Evolutionary conservation across 1,140 invertebrate genomes (phyloP).

Genomic region (Drosophila ohnishii): DNA sequence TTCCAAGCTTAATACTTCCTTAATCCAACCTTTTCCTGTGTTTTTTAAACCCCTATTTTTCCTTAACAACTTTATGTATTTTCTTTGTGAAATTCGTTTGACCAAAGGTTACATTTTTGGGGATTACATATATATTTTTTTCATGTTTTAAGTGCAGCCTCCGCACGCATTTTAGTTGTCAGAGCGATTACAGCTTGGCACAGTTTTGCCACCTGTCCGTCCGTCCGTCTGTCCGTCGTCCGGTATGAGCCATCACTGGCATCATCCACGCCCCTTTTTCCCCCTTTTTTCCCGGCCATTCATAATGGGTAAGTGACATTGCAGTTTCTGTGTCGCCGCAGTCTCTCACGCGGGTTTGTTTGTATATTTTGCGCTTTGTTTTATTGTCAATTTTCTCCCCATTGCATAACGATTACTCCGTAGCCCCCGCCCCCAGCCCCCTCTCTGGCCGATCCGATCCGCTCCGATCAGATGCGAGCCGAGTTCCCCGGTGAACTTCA

Average conservation of each 20-base stretch:
- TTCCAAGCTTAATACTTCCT: neutral
- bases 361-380: conserved; percentile 62
- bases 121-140: neutral
- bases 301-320: conserved; percentile 71
- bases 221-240: neutral
- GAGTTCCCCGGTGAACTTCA: conserved; percentile 55
- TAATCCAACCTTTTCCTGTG: neutral
- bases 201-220: conserved; percentile 21
- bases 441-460: conserved; percentile 3
- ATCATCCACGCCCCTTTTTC: conserved; percentile 19
- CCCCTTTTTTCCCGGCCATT: conserved; percentile 15
- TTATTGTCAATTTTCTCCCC: conserved; percentile 71
- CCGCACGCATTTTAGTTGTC: conserved; percentile 26
- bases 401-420: conserved; percentile 60
- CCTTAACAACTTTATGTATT: neutral
- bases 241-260: conserved; percentile 20
- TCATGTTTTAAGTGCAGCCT: conserved; percentile 20
- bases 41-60: neutral
- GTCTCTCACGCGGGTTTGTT: conserved; percentile 53
- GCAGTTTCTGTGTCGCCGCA: conserved; percentile 57
- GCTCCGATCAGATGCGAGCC: conserved; percentile 16
- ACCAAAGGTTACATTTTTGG: neutral
- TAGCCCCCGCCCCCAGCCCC: neutral
- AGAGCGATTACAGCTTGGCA: conserved; percentile 25
- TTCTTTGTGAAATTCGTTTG: neutral